Evolutionary conservation across 2,113 vertebrate species (phyloP).

Genomic region (Microtus richardsoni): DNA sequence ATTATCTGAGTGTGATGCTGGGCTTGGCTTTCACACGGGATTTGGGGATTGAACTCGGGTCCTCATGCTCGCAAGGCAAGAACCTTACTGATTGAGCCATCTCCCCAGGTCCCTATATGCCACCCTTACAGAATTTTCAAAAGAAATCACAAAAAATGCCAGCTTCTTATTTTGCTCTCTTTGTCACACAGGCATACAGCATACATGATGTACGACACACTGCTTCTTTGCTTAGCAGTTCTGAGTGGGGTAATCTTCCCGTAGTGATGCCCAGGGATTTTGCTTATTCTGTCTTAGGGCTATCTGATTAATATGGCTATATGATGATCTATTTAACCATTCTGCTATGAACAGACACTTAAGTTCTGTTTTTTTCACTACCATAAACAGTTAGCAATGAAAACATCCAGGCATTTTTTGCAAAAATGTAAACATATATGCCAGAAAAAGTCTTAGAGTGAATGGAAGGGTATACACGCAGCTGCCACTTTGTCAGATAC

Average conservation of each 20-base stretch:
- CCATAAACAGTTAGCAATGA: neutral
- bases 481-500: constrained; percentile 21
- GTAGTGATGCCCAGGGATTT: neutral
- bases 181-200: neutral
- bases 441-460: neutral
- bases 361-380: neutral
- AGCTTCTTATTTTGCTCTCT: neutral
- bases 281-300: neutral
- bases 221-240: neutral
- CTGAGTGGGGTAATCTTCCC: neutral
- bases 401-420: neutral
- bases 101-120: neutral
- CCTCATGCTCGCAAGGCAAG: neutral
- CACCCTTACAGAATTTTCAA: neutral
- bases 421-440: neutral
- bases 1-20: neutral
- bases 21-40: neutral
- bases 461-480: neutral
- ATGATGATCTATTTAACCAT: neutral
- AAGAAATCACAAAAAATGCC: neutral
- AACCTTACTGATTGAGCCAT: neutral
- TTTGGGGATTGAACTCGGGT: neutral
- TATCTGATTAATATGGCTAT: constrained; percentile 1
- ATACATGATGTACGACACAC: neutral
- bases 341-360: neutral